These are phyloP conservation scores for Acleris cristana DNA, from an alignment of 2,888 invertebrate genomes.

Conservation along the genomic window DNA sequence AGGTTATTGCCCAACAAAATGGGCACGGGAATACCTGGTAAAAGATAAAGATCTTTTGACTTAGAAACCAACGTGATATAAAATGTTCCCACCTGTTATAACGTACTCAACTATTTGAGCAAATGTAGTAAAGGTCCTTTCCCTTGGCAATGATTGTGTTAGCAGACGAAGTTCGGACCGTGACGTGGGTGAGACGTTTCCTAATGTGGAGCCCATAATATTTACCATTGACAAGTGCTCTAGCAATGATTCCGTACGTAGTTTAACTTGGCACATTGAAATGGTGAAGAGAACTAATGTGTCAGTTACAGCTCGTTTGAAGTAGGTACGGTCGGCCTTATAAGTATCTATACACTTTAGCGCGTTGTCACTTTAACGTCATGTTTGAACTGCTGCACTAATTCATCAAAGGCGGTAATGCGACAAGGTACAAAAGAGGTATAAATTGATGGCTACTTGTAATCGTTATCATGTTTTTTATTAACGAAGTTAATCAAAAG, in stretches of 20 bases:
- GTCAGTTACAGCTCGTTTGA: too few species aligned
- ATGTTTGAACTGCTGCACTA: too few species aligned
- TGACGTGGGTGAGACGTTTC: slow-evolving; percentile 67
- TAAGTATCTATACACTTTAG: too few species aligned
- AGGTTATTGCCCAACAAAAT: too few species aligned
- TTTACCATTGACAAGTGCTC: slow-evolving; percentile 12
- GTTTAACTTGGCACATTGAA: slow-evolving; percentile 5
- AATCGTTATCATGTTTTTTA: too few species aligned
- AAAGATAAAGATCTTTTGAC: not conserved
- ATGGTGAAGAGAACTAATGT: not conserved
- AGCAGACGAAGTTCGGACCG: slow-evolving; percentile 52
- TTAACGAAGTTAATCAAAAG: too few species aligned
- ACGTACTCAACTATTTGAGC: slow-evolving; percentile 10
- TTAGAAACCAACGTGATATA: not conserved
- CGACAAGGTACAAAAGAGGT: too few species aligned
- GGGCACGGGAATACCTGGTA: too few species aligned
- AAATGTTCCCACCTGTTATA: slow-evolving; percentile 8
- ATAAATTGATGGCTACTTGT: too few species aligned
- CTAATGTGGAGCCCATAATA: slow-evolving; percentile 34
- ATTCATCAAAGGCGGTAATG: too few species aligned
- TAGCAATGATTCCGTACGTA: slow-evolving; percentile 1
- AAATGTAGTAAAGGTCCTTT: slow-evolving; percentile 16
- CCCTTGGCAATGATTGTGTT: slow-evolving; percentile 47
- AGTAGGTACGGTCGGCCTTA: too few species aligned
- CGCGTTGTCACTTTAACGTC: too few species aligned